These are phyloP conservation scores for Erebia palarica DNA, from an alignment of 2,888 invertebrate genomes.

Conservation along the genomic window DNA sequence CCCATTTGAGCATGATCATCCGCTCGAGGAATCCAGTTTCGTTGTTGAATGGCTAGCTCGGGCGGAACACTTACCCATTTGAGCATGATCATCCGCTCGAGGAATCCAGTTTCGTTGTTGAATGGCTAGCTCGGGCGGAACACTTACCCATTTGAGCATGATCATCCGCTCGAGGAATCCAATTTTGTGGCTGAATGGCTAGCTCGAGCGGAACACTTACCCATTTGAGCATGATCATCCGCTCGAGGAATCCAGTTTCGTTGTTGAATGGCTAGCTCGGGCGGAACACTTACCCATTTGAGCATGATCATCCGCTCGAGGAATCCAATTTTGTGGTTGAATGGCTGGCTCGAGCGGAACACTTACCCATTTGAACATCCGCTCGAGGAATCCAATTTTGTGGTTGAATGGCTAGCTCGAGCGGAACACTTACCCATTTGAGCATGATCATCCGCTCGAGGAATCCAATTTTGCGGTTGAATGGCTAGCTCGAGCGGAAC, in stretches of 20 bases:
- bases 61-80: constrained; percentile 78
- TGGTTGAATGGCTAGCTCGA: too few species aligned
- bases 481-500: not conserved
- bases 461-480: too few species aligned
- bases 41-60: too few species aligned
- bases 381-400: constrained; percentile 89
- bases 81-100: constrained; percentile 87
- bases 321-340: too few species aligned
- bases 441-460: constrained; percentile 87
- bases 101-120: too few species aligned
- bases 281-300: constrained; percentile 79
- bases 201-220: constrained; percentile 52
- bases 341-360: not conserved
- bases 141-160: constrained; percentile 85
- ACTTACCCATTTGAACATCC: constrained; percentile 85
- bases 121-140: not conserved
- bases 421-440: constrained; percentile 79
- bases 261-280: too few species aligned
- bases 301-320: constrained; percentile 87
- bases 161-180: constrained; percentile 87
- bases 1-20: constrained; percentile 87
- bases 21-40: constrained; percentile 89
- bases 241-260: constrained; percentile 89
- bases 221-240: constrained; percentile 87
- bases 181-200: too few species aligned